Evolutionary conservation across 1,140 invertebrate species (phyloP).

Genomic region (Mycetomoellerius zeteki): DNA sequence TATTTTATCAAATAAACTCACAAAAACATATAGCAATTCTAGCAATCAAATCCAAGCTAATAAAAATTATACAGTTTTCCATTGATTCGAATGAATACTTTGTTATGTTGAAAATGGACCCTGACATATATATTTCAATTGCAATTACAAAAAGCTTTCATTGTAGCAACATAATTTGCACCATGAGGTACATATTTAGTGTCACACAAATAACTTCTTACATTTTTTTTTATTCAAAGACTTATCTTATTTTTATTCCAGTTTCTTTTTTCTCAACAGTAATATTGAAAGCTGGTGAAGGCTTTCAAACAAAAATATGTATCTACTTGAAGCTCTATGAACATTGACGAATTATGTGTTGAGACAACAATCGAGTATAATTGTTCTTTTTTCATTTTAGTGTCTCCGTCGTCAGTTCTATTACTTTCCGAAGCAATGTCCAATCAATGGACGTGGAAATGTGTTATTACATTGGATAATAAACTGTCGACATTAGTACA

Average conservation of each 20-base stretch:
- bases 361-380: conserved; percentile 49
- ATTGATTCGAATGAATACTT: conserved; percentile 20
- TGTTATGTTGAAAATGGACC: conserved; percentile 69
- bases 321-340: conserved; percentile 59
- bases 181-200: conserved; percentile 58
- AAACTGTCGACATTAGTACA: conserved; percentile 75
- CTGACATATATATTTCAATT: conserved; percentile 59
- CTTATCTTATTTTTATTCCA: conserved; percentile 62
- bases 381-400: conserved; percentile 28
- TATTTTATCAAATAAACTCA: conserved; percentile 8
- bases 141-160: conserved; percentile 69
- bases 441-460: conserved; percentile 61
- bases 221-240: conserved; percentile 70
- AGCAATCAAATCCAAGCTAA: conserved; percentile 4
- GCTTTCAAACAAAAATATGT: conserved; percentile 69
- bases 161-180: conserved; percentile 69
- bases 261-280: conserved; percentile 61
- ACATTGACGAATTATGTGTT: conserved; percentile 60
- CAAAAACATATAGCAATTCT: background rate
- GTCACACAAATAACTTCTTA: conserved; percentile 67
- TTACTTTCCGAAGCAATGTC: conserved; percentile 66
- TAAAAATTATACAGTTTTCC: conserved; percentile 28
- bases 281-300: conserved; percentile 63
- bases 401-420: conserved; percentile 39
- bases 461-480: conserved; percentile 66